Percentiles rank a stretch among this genome's conserved stretches.
These are phyloP conservation scores for Achroia grisella DNA, from an alignment of 1,140 invertebrate species.

Conservation along the genomic window DNA sequence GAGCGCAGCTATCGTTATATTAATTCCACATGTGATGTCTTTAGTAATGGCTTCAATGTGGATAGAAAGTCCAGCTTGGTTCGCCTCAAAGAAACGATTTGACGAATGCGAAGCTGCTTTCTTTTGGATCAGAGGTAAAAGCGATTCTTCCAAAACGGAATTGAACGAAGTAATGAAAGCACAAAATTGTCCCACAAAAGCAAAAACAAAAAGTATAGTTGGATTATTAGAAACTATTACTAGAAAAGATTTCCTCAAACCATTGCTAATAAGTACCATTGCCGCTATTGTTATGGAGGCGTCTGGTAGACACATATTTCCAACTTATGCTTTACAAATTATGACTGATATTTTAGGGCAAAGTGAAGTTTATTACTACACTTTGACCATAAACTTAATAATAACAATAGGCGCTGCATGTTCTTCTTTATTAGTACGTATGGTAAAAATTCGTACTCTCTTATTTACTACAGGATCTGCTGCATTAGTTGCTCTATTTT, in stretches of 20 bases:
- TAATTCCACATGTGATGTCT: slow-evolving; percentile 24
- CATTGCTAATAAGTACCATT: slow-evolving; percentile 31
- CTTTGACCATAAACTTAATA: slow-evolving; percentile 41
- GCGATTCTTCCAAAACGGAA: slow-evolving; percentile 26
- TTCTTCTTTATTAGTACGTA: slow-evolving; percentile 39
- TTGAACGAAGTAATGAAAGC: slow-evolving; percentile 34
- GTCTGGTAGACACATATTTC: slow-evolving; percentile 49
- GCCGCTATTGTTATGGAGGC: slow-evolving; percentile 36
- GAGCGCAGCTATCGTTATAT: slow-evolving; percentile 30
- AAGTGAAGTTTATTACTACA: slow-evolving; percentile 41
- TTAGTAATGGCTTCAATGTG: slow-evolving; percentile 35
- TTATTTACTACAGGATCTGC: slow-evolving; percentile 37
- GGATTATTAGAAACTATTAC: slow-evolving; percentile 42
- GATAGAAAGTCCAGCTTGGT: slow-evolving; percentile 53
- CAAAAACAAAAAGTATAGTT: not conserved
- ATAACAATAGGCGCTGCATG: slow-evolving; percentile 39
- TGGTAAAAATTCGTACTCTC: slow-evolving; percentile 39
- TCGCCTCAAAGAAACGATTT: slow-evolving; percentile 33
- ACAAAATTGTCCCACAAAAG: slow-evolving; percentile 19
- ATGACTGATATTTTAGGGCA: slow-evolving; percentile 33
- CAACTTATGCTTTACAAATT: slow-evolving; percentile 48
- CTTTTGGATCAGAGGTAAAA: slow-evolving; percentile 39
- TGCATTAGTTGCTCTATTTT: slow-evolving; percentile 24
- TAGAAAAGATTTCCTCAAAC: slow-evolving; percentile 42
- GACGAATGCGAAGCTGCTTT: slow-evolving; percentile 36